Percentiles rank a stretch among this genome's conserved stretches.
phyloP scores from a whole-genome alignment of 2,113 vertebrate genomes.

The Malurus cyaneus region DNA sequence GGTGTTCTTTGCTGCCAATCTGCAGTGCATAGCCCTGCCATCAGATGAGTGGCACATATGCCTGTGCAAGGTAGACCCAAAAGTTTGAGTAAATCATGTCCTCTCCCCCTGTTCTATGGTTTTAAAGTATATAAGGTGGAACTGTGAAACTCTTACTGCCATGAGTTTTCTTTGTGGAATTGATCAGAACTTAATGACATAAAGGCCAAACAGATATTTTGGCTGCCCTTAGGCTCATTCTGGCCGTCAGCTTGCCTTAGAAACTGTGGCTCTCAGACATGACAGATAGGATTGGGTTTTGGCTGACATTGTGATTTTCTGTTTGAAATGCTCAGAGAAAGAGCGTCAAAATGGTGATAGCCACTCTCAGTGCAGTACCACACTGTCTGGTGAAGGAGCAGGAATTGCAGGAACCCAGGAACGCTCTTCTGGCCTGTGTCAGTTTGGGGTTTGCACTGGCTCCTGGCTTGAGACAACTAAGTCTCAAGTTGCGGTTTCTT shows the following conservation, averaged over 20 bases:
- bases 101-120: not conserved
- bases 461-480: not conserved
- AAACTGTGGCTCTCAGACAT: not conserved
- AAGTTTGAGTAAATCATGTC: not conserved
- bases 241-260: not conserved
- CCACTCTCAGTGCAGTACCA: not conserved
- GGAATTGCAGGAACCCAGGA: not conserved
- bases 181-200: not conserved
- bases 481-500: not conserved
- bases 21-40: not conserved
- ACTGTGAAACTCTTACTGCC: too few species aligned
- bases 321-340: not conserved
- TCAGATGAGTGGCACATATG: not conserved
- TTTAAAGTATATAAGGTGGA: not conserved
- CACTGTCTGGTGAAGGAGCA: not conserved
- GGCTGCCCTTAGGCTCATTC: not conserved
- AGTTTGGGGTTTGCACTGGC: not conserved
- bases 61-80: not conserved
- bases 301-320: not conserved
- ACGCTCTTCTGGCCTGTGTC: not conserved
- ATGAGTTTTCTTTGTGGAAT: not conserved
- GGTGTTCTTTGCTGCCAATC: fast-evolving
- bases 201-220: not conserved
- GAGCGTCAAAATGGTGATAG: not conserved
- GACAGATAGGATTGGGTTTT: not conserved